These are phyloP conservation scores for Ylistrum balloti DNA, from an alignment of 1,140 invertebrate genomes.

Conservation along the genomic window DNA sequence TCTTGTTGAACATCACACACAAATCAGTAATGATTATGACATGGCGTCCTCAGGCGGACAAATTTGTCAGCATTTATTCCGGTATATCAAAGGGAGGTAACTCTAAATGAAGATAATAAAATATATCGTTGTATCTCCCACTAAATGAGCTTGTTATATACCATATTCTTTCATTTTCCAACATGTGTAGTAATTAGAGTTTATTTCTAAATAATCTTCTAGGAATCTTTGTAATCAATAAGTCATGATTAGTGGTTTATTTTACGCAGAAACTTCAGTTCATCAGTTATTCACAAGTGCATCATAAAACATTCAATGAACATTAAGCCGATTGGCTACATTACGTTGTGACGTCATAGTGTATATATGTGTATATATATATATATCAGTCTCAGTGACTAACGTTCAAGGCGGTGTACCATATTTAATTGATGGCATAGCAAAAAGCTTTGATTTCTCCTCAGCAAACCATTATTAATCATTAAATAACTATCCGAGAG, in stretches of 20 bases:
- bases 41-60: neutral
- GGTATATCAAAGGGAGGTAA: neutral
- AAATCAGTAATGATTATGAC: neutral
- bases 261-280: neutral
- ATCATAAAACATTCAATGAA: neutral
- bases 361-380: too few relatives aligned
- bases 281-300: neutral
- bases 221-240: neutral
- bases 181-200: neutral
- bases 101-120: slow-evolving; percentile 6
- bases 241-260: neutral
- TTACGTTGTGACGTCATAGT: neutral
- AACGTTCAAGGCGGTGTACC: neutral
- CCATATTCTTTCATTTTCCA: neutral
- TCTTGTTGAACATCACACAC: neutral
- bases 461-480: neutral
- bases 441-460: neutral
- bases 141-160: slow-evolving; percentile 18
- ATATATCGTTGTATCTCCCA: neutral
- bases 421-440: slow-evolving; percentile 27
- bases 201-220: neutral
- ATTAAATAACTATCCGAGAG: neutral
- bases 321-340: neutral
- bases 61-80: neutral
- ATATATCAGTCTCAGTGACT: neutral